Conservation (phyloP, 1,140 invertebrate genomes). For the Zaprionus inermis region DNA sequence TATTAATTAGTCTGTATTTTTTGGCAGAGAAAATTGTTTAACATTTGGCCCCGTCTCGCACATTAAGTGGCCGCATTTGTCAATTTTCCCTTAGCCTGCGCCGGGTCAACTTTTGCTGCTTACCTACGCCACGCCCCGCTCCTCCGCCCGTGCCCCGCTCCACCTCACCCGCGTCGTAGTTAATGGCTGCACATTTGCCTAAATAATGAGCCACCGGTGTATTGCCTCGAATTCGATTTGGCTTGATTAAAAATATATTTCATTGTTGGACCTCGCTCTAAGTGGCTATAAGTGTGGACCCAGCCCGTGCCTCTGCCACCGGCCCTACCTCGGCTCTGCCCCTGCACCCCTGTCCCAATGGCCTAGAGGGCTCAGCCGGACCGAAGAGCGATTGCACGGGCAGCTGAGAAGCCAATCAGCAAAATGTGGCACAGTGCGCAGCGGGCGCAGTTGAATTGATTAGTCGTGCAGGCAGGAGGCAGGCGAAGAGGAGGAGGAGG, state of each 20-base stretch:
- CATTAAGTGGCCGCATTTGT: constrained; percentile 81
- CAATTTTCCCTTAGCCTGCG: constrained; percentile 52
- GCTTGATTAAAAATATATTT: constrained; percentile 82
- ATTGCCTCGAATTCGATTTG: constrained; percentile 81
- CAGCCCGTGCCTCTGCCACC: background rate
- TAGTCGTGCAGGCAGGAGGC: constrained; percentile 3
- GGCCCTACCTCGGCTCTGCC: background rate
- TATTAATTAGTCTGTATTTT: constrained; percentile 82
- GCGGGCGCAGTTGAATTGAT: constrained; percentile 24
- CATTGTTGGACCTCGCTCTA: constrained; percentile 55
- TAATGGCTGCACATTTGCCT: constrained; percentile 79
- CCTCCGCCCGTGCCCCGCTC: background rate
- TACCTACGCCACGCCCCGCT: no score
- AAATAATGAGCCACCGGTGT: constrained; percentile 81
- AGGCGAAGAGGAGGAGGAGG: background rate
- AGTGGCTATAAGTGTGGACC: constrained; percentile 27
- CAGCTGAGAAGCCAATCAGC: constrained; percentile 78
- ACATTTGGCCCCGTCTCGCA: constrained; percentile 67
- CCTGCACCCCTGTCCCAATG: background rate
- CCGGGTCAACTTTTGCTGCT: constrained; percentile 34
- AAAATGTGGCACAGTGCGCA: constrained; percentile 62
- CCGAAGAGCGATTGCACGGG: constrained; percentile 35
- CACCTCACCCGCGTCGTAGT: constrained; percentile 48
- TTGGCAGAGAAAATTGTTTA: constrained; percentile 78
- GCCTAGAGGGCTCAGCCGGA: constrained; percentile 12